A percentile compares a stretch with the other conserved stretches of the same genome.
Evolutionary conservation across 2,888 invertebrate species (phyloP).

Genomic region (Augochlorella aurata): DNA sequence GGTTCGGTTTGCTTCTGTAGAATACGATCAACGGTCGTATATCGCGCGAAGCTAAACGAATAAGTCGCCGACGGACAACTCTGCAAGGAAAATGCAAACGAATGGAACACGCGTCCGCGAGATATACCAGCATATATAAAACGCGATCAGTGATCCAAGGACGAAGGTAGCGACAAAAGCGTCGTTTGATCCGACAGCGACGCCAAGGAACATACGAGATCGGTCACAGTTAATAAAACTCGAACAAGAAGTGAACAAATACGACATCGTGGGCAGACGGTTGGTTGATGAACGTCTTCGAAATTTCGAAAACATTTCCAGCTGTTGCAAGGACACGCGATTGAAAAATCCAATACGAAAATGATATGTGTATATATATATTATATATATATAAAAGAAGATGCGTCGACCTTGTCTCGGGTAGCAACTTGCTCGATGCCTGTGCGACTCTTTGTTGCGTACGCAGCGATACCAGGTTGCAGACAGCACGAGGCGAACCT

Average conservation of each 20-base stretch:
- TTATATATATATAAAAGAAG: too few species aligned
- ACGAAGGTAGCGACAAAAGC: not conserved
- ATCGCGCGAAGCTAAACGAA: not conserved
- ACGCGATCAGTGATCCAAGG: not conserved
- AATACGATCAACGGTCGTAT: too few species aligned
- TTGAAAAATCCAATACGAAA: not conserved
- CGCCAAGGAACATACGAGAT: not conserved
- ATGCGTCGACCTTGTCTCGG: constrained; percentile 10
- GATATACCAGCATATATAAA: not conserved
- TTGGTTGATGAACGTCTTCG: not conserved
- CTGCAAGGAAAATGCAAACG: not conserved
- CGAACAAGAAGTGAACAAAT: not conserved
- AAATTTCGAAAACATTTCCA: not conserved
- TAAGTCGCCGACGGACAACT: not conserved
- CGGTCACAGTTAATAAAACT: not conserved
- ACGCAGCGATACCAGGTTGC: not conserved
- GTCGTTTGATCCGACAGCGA: not conserved
- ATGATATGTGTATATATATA: too few species aligned
- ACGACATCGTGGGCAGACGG: not conserved
- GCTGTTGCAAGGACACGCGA: not conserved
- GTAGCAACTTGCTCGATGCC: not conserved
- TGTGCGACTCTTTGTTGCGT: not conserved
- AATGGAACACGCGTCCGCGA: not conserved
- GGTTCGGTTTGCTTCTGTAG: too few species aligned
- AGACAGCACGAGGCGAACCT: constrained; percentile 7